These are phyloP conservation scores for Bibio marci DNA, from an alignment of 2,888 invertebrate species.

Conservation along the genomic window DNA sequence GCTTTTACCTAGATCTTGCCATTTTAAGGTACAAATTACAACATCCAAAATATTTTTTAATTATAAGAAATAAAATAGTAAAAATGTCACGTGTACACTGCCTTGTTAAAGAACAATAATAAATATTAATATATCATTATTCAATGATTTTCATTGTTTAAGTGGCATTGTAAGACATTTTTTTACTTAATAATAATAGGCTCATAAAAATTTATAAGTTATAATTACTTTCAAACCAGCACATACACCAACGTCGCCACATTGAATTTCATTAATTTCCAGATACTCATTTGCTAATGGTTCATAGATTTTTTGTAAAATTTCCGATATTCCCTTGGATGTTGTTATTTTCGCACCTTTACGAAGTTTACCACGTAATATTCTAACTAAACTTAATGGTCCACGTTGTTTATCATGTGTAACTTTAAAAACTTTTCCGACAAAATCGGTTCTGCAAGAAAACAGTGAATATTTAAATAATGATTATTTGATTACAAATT, in stretches of 20 bases:
- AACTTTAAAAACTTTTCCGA: slow-evolving; percentile 83
- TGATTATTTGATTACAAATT: not conserved
- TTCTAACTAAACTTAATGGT: slow-evolving; percentile 65
- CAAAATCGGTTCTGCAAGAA: slow-evolving; percentile 37
- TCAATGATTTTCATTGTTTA: no score
- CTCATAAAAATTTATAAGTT: slow-evolving; percentile 2
- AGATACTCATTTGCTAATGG: slow-evolving; percentile 84
- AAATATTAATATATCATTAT: no score
- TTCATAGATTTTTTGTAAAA: slow-evolving; percentile 31
- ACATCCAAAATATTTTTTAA: no score
- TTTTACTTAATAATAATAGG: no score
- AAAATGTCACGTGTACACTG: no score
- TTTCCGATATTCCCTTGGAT: slow-evolving; percentile 18
- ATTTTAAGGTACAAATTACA: no score
- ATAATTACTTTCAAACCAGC: slow-evolving; percentile 66
- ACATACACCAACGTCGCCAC: slow-evolving; percentile 81
- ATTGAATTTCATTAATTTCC: slow-evolving; percentile 43
- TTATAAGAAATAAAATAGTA: no score
- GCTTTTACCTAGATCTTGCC: no score
- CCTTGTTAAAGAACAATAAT: no score
- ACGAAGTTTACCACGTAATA: slow-evolving; percentile 58
- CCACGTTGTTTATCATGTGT: slow-evolving; percentile 81
- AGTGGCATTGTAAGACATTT: no score
- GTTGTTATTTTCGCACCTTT: slow-evolving; percentile 34
- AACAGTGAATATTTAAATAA: slow-evolving; percentile 4